A percentile compares a stretch with the other conserved stretches of the same genome.
These are phyloP conservation scores for Chelonus insularis DNA, from an alignment of 1,140 invertebrate genomes.

Conservation along the genomic window DNA sequence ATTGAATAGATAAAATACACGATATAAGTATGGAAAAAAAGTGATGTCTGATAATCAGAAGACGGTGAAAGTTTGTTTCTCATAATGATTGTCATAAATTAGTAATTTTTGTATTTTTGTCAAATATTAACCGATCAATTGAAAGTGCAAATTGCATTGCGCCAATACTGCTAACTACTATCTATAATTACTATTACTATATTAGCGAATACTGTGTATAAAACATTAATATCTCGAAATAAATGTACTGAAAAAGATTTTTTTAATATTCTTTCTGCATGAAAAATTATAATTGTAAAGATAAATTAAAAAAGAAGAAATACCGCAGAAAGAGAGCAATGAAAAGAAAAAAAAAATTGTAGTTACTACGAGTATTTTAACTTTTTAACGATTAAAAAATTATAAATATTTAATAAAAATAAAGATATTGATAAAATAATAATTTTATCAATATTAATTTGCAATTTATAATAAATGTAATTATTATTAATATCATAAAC, in stretches of 20 bases:
- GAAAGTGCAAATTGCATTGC: constrained; percentile 45
- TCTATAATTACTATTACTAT: constrained; percentile 31
- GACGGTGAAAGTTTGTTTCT: constrained; percentile 40
- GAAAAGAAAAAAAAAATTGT: background rate
- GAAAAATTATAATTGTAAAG: no score
- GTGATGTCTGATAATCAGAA: constrained; percentile 27
- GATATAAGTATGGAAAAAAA: constrained; percentile 21
- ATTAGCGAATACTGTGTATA: constrained; percentile 46
- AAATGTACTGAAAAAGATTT: constrained; percentile 43
- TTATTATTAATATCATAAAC: no score
- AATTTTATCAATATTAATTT: no score
- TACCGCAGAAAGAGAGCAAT: no score
- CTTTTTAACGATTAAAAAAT: no score
- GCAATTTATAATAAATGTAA: no score
- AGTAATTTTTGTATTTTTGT: constrained; percentile 54
- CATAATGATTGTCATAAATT: constrained; percentile 45
- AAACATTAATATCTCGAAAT: constrained; percentile 51
- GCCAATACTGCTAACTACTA: constrained; percentile 46
- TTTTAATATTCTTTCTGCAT: background rate
- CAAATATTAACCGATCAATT: constrained; percentile 47
- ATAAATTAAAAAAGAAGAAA: no score
- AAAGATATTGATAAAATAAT: no score
- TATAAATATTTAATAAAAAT: no score
- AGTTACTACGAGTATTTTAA: no score
- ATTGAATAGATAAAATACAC: constrained; percentile 24